Evolutionary conservation across 2,888 invertebrate genomes (phyloP).

Genomic region (Alentia gelatinosa): DNA sequence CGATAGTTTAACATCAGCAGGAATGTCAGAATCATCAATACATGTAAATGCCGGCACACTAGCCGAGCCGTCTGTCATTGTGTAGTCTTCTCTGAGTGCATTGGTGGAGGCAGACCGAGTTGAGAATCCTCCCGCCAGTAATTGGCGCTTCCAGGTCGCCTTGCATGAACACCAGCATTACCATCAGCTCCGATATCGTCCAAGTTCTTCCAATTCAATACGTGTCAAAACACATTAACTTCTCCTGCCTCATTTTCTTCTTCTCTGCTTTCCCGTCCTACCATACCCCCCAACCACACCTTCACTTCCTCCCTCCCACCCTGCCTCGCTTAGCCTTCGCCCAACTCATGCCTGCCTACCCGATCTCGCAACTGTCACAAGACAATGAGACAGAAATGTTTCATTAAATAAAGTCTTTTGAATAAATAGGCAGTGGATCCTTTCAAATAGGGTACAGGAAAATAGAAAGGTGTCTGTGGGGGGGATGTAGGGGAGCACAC

Average conservation of each 20-base stretch:
- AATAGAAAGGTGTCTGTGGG: neutral
- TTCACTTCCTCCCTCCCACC: neutral
- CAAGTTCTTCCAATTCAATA: neutral
- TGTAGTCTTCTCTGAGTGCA: neutral
- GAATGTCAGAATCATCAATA: no score
- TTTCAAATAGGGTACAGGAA: neutral
- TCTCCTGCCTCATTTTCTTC: neutral
- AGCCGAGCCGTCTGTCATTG: neutral
- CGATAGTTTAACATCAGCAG: no score
- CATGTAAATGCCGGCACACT: no score
- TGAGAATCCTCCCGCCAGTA: neutral
- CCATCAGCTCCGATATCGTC: neutral
- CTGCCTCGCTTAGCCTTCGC: neutral
- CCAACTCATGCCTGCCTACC: neutral
- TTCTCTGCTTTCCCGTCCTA: neutral
- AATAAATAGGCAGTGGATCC: neutral
- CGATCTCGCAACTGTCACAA: neutral
- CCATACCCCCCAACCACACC: no score
- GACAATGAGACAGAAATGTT: neutral
- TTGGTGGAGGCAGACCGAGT: neutral
- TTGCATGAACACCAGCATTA: neutral
- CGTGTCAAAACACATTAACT: conserved; percentile 16
- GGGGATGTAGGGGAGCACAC: neutral
- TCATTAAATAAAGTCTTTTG: neutral
- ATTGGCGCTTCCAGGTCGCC: neutral